Percentiles rank a stretch among this genome's conserved stretches.
Conservation (phyloP, 1,140 invertebrate genomes). For the Drosophila simulans region DNA sequence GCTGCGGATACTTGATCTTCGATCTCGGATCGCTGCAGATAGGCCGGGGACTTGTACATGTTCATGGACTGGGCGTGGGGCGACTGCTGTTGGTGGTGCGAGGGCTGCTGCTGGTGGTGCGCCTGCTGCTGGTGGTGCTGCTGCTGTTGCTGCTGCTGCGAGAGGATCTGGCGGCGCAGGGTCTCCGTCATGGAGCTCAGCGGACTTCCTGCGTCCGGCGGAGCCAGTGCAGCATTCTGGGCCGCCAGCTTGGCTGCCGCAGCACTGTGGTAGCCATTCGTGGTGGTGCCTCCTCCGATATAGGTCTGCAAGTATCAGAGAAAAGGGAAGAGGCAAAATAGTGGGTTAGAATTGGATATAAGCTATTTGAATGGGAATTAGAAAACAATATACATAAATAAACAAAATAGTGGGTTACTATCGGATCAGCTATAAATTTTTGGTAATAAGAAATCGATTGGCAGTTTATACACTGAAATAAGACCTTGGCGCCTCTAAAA, state of each 20-base stretch:
- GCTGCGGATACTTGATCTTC: conserved; percentile 78
- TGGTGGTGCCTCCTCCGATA: conserved; percentile 60
- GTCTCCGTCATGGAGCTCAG: conserved; percentile 80
- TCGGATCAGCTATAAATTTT: neutral
- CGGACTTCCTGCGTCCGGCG: conserved; percentile 67
- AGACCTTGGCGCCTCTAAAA: conserved; percentile 26
- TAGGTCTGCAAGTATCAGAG: conserved; percentile 29
- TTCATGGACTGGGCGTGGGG: conserved; percentile 77
- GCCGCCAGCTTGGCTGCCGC: conserved; percentile 70
- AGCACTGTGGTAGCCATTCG: conserved; percentile 78
- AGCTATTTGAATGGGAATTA: neutral
- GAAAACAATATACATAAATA: neutral
- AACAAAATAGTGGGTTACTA: too few relatives aligned
- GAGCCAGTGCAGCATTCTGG: conserved; percentile 66
- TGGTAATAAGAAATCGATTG: neutral
- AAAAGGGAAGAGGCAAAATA: neutral
- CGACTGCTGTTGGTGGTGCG: conserved; percentile 72
- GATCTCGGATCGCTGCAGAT: conserved; percentile 79
- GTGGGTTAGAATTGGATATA: neutral
- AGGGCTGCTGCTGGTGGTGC: conserved; percentile 70
- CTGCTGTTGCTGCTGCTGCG: conserved; percentile 75
- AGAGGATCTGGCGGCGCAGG: conserved; percentile 75
- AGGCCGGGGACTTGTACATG: conserved; percentile 82
- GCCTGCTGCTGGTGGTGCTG: conserved; percentile 68
- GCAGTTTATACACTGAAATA: neutral